A percentile compares a stretch with the other conserved stretches of the same genome.
Conservation (phyloP, 2,888 invertebrate genomes). For the Andrena minutula region DNA sequence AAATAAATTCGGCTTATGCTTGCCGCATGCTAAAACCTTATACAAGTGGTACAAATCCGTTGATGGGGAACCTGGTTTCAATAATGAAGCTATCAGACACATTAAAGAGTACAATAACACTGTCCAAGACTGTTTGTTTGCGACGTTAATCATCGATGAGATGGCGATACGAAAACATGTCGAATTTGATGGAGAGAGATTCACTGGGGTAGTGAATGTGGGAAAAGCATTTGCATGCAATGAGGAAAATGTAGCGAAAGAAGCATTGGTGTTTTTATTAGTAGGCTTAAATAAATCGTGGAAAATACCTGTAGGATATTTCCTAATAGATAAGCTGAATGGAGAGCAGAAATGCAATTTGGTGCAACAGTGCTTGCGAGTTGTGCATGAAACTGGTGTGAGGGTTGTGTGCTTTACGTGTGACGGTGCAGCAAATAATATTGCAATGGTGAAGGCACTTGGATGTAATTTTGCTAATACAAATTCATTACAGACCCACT, state of each 20-base stretch:
- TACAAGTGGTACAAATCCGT: neutral
- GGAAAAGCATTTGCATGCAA: no score
- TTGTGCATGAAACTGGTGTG: neutral
- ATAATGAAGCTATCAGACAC: neutral
- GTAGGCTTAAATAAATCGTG: neutral
- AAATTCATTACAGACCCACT: neutral
- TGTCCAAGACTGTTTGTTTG: neutral
- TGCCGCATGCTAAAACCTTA: neutral
- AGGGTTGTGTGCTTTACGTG: neutral
- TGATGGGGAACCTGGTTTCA: constrained; percentile 4
- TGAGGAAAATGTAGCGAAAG: neutral
- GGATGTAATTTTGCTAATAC: neutral
- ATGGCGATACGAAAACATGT: neutral
- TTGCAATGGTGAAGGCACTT: neutral
- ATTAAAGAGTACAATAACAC: neutral
- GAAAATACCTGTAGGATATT: constrained; percentile 18
- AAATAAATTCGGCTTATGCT: no score
- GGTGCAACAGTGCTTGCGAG: neutral
- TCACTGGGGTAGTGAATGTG: no score
- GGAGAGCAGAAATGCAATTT: constrained; percentile 1
- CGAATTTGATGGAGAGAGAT: no score
- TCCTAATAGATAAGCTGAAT: neutral
- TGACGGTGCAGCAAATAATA: constrained; percentile 1
- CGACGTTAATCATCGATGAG: no score
- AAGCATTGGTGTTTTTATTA: constrained; percentile 15